phyloP scores from a whole-genome alignment of 2,888 invertebrate species.

The Coenonympha glycerion region DNA sequence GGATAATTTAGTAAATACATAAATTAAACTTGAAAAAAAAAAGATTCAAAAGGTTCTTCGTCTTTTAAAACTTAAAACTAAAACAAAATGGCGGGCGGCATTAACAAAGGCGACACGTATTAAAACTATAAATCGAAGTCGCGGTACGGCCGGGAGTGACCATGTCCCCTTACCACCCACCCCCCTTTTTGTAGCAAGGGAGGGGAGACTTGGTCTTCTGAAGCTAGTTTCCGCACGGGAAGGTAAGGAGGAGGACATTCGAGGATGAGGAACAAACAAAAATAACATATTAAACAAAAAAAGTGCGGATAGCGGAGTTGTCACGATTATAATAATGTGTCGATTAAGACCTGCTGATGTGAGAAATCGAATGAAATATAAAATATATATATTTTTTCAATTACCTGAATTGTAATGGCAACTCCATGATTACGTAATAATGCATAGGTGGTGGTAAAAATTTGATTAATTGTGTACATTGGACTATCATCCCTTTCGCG shows the following conservation, averaged over 20 bases:
- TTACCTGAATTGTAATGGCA: constrained; percentile 19
- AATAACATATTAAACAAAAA: constrained; percentile 34
- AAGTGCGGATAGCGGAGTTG: constrained; percentile 37
- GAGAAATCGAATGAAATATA: constrained; percentile 10
- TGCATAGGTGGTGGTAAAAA: constrained; percentile 16
- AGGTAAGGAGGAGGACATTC: constrained; percentile 37
- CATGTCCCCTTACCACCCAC: constrained; percentile 45
- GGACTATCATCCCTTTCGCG: constrained; percentile 17
- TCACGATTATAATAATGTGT: constrained; percentile 17
- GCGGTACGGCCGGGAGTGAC: constrained; percentile 45
- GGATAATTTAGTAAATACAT: neutral
- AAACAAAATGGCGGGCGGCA: constrained; percentile 38
- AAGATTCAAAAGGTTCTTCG: neutral
- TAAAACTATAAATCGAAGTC: constrained; percentile 52
- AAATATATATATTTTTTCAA: neutral
- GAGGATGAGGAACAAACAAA: constrained; percentile 38
- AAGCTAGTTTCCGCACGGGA: constrained; percentile 38
- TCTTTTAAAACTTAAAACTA: constrained; percentile 29
- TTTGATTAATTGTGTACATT: constrained; percentile 16
- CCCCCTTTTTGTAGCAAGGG: constrained; percentile 36
- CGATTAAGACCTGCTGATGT: neutral
- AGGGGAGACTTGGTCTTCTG: constrained; percentile 38
- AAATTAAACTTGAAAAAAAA: neutral
- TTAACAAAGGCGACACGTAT: constrained; percentile 45
- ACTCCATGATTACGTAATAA: constrained; percentile 13